Conservation (phyloP, 2,113 vertebrate genomes). For the Callospermophilus lateralis region DNA sequence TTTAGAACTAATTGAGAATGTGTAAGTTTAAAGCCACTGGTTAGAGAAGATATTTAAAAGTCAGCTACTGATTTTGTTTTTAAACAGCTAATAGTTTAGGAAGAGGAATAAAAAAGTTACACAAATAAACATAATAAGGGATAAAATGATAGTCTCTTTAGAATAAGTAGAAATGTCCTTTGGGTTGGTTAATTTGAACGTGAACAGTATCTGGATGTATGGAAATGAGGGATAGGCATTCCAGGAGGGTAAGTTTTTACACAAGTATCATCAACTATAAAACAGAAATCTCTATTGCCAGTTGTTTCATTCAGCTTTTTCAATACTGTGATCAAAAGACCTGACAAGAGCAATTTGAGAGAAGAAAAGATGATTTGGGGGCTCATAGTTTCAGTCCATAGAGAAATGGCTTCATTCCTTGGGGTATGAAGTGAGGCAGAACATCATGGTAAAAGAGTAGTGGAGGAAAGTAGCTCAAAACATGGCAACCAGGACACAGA, state of each 20-base stretch:
- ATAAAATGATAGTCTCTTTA: neutral
- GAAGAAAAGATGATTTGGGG: too few relatives aligned
- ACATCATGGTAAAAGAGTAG: too few relatives aligned
- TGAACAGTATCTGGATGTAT: neutral
- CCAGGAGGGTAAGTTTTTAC: neutral
- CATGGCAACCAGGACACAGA: too few relatives aligned
- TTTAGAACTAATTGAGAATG: neutral
- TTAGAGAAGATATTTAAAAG: neutral
- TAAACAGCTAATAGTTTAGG: neutral
- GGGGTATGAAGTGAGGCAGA: too few relatives aligned
- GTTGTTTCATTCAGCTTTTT: too few relatives aligned
- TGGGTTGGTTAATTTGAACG: neutral
- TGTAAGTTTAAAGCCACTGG: neutral
- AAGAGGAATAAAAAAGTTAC: neutral
- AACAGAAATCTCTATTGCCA: neutral
- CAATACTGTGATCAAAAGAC: too few relatives aligned
- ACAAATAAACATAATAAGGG: neutral
- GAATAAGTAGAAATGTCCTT: neutral
- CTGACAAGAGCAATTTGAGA: too few relatives aligned
- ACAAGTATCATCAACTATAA: neutral
- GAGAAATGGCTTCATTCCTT: too few relatives aligned
- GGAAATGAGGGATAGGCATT: neutral
- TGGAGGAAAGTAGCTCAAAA: too few relatives aligned
- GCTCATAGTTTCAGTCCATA: too few relatives aligned
- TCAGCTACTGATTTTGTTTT: conserved; percentile 9